These are phyloP conservation scores for Polymixis flavicincta DNA, from an alignment of 2,888 invertebrate species.

Conservation along the genomic window DNA sequence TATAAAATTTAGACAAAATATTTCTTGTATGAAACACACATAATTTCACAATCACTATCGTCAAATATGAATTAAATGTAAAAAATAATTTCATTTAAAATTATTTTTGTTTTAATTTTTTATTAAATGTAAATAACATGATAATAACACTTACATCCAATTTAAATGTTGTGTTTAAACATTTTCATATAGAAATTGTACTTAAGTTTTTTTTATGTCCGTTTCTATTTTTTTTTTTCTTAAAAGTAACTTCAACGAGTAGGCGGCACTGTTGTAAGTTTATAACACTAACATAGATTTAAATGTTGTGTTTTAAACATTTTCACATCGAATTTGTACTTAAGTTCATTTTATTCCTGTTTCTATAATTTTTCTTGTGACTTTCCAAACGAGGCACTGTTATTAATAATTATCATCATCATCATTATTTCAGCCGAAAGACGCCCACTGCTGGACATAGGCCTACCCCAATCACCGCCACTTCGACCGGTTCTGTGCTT, in stretches of 20 bases:
- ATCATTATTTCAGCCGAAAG: too few species aligned
- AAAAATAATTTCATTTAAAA: neutral
- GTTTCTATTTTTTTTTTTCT: neutral
- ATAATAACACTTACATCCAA: neutral
- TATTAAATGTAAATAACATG: constrained; percentile 12
- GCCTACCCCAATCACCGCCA: too few species aligned
- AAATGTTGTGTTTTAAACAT: constrained; percentile 4
- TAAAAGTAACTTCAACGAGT: neutral
- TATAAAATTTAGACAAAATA: too few species aligned
- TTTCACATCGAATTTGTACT: neutral
- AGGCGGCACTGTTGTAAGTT: too few species aligned
- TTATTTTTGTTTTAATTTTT: neutral
- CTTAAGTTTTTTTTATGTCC: neutral
- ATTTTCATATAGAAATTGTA: neutral
- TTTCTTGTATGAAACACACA: neutral
- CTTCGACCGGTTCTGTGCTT: too few species aligned
- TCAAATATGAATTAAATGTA: constrained; percentile 25
- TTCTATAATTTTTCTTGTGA: neutral
- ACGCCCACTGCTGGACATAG: too few species aligned
- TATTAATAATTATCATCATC: too few species aligned
- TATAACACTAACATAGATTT: neutral
- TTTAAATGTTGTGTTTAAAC: constrained; percentile 4
- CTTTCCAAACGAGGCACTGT: neutral
- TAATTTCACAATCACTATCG: constrained; percentile 2
- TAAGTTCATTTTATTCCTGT: neutral